These are phyloP conservation scores for Nemotelus nigrinus DNA, from an alignment of 2,888 invertebrate species.

Conservation along the genomic window DNA sequence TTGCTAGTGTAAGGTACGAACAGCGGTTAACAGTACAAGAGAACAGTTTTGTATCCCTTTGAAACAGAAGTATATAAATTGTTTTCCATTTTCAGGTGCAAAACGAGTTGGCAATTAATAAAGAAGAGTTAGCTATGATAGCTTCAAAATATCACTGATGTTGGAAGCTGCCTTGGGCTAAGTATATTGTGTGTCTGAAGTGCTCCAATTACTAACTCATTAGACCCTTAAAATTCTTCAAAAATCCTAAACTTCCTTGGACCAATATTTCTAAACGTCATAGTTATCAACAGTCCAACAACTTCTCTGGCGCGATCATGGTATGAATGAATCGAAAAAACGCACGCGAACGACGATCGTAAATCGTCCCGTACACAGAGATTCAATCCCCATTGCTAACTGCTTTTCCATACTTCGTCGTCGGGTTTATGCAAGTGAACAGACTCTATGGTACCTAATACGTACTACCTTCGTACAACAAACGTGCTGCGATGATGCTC, in stretches of 20 bases:
- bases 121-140: no score
- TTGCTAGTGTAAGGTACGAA: not conserved
- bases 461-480: not conserved
- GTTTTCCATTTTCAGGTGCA: no score
- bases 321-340: constrained; percentile 53
- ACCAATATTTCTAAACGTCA: constrained; percentile 6
- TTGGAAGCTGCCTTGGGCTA: no score
- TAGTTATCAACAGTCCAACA: not conserved
- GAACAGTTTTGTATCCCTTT: no score
- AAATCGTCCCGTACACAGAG: constrained; percentile 19
- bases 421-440: not conserved
- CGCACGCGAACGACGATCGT: constrained; percentile 52
- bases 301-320: constrained; percentile 22
- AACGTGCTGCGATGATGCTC: not conserved
- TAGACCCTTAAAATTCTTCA: no score
- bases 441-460: not conserved
- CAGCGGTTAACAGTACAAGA: no score
- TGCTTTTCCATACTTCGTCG: not conserved
- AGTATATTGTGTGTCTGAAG: no score
- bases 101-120: no score
- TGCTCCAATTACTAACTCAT: no score
- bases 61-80: no score
- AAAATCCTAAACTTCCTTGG: no score
- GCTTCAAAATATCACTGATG: no score
- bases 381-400: not conserved